Conservation (phyloP, 2,888 invertebrate genomes). For the Parnassius mnemosyne region DNA sequence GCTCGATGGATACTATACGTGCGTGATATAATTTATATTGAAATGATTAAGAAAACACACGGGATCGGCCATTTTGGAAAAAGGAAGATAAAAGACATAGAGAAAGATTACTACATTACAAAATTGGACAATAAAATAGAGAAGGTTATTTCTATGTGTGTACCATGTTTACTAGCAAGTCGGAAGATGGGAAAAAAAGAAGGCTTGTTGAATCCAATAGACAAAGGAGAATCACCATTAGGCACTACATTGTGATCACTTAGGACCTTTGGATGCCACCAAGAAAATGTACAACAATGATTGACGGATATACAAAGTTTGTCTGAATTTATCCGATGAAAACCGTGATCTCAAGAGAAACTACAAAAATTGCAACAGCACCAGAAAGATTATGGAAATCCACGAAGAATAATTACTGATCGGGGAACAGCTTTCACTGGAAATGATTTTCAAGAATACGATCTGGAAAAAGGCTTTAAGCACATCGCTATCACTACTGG, state of each 20-base stretch:
- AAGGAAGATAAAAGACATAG: conserved; percentile 3
- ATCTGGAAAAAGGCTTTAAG: conserved; percentile 1
- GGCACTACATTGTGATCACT: conserved; percentile 37
- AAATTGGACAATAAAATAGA: conserved; percentile 15
- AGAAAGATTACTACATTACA: conserved; percentile 39
- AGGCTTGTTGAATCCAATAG: too few species aligned
- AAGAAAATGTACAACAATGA: conserved; percentile 41
- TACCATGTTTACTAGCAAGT: too few species aligned
- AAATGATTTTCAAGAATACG: conserved; percentile 18
- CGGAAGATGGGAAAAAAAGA: too few species aligned
- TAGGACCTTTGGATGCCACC: conserved; percentile 45
- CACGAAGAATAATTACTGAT: conserved; percentile 14
- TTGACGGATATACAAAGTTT: conserved; percentile 51
- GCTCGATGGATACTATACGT: not conserved
- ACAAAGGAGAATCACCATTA: conserved; percentile 20
- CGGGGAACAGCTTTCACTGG: conserved; percentile 18
- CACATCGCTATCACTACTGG: conserved; percentile 6
- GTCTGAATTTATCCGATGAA: conserved; percentile 48
- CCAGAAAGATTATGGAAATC: conserved; percentile 29
- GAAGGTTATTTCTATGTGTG: too few species aligned
- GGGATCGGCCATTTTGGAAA: not conserved
- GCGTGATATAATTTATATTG: not conserved
- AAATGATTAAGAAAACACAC: conserved; percentile 8
- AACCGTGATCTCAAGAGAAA: conserved; percentile 39
- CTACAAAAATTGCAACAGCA: conserved; percentile 40